These are phyloP conservation scores for Trematomus bernacchii DNA, from an alignment of 2,797 vertebrate species.

Conservation along the genomic window DNA sequence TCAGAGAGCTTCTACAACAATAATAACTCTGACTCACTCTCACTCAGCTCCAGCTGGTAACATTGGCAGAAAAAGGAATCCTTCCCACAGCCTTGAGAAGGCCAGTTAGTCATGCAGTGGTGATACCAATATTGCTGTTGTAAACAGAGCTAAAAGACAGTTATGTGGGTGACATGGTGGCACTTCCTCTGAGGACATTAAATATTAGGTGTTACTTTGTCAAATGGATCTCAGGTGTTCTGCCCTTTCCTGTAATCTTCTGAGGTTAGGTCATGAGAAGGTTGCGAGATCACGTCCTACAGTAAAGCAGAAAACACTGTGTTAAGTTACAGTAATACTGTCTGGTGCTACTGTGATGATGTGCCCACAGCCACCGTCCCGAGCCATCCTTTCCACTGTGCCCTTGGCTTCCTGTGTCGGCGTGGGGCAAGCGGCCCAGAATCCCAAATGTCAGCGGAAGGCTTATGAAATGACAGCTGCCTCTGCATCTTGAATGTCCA, in stretches of 20 bases:
- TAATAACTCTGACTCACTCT: conserved; percentile 58
- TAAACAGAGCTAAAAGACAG: conserved; percentile 28
- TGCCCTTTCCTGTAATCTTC: conserved; percentile 32
- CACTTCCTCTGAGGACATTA: conserved; percentile 29
- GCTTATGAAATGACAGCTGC: conserved; percentile 83
- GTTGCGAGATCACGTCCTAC: background rate
- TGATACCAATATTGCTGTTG: conserved; percentile 20
- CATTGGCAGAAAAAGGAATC: conserved; percentile 48
- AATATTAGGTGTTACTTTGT: conserved; percentile 16
- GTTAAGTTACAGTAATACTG: conserved; percentile 46
- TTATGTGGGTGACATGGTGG: conserved; percentile 8
- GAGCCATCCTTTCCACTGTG: conserved; percentile 39
- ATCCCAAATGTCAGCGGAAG: conserved; percentile 71
- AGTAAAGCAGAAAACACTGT: conserved; percentile 37
- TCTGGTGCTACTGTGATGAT: conserved; percentile 25
- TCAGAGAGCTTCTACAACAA: conserved; percentile 53
- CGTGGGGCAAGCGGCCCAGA: conserved; percentile 61
- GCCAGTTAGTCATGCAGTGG: conserved; percentile 34
- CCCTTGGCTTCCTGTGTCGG: conserved; percentile 64
- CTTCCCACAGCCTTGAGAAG: conserved; percentile 37
- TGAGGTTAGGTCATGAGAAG: background rate
- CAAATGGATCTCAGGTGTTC: conserved; percentile 26
- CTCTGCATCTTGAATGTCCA: conserved; percentile 76
- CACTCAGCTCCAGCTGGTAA: conserved; percentile 56
- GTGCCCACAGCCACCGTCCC: conserved; percentile 2